Conservation (phyloP, 2,113 vertebrate species). For the Cinclus mexicanus region DNA sequence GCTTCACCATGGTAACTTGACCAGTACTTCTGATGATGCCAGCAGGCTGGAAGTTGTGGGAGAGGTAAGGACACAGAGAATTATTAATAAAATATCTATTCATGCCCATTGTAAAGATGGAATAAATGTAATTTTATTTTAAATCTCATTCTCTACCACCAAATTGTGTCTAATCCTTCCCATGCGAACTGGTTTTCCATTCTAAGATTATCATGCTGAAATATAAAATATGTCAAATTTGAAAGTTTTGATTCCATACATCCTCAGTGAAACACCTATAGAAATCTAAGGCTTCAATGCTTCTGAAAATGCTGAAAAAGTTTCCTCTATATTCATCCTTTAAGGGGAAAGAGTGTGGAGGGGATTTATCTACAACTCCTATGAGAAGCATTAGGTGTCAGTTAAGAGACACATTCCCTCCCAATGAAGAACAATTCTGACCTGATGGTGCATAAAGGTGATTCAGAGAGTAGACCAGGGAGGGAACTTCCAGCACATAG, state of each 20-base stretch:
- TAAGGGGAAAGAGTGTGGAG: background rate
- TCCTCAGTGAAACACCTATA: background rate
- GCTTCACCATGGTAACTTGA: slow-evolving; percentile 84
- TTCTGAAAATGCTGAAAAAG: background rate
- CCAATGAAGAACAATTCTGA: background rate
- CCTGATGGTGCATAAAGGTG: background rate
- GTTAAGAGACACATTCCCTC: background rate
- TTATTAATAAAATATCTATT: background rate
- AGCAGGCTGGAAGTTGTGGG: slow-evolving; percentile 80
- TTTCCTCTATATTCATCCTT: background rate
- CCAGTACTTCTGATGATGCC: slow-evolving; percentile 84
- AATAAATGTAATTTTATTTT: background rate
- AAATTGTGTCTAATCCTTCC: background rate
- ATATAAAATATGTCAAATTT: background rate
- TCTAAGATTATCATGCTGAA: background rate
- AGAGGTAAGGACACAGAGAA: slow-evolving; percentile 77
- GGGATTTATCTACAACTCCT: background rate
- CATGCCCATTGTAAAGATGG: background rate
- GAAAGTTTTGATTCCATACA: background rate
- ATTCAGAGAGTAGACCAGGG: background rate
- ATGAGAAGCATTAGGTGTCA: background rate
- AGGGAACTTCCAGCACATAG: background rate
- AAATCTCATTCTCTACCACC: background rate
- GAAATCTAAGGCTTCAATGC: background rate
- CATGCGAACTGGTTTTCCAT: background rate